Base-by-base conservation (phyloP, 2,797 vertebrate species). In the Lycodopsis pacificus region DNA sequence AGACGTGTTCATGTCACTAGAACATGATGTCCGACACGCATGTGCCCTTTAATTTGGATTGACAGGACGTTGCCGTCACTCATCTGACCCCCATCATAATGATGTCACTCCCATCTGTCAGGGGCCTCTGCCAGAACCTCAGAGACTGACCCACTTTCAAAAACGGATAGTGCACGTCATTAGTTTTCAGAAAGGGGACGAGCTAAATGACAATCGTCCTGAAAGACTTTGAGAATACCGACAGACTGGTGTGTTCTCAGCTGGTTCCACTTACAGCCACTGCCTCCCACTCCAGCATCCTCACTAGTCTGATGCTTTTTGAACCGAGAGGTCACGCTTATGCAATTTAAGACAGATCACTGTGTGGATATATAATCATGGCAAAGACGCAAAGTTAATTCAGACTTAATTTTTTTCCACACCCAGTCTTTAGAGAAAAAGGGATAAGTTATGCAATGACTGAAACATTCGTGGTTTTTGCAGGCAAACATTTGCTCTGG, bases 121-220 rank as follows among this genome's bases (percentile, higher is more conserved):
- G 66, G 79, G 73, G 87, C 80, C 78, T 49, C 62, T 84, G 75
- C 64, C 78, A 83, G 79, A 89, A 69, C 81, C 82, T 77, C 82
- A 56, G 80, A 91, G 83, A 76, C 80, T 88, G 92, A 92, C 93
- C 91, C 76, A 93, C 64, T 93, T 94, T 84, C 57, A 65, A 73
- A 86, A 83, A 71, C 44, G 32, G 51, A 79, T 80, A 65, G 73
- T 15, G 56, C 30, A 73, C 32, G 22, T 81, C 71, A 19, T 78
- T 46, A 20, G 20, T 69, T n/a, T 72, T 79, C 56, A 49, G 49
- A 82, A 73, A 76, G 64, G 17, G 65, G 73, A 42, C 17, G 40
- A 38, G 58, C 65, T 46, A 36, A 19, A 13, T 49, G 64, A 54
- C 25, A 49, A 44, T 56, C 38, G 61, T 59, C 46, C 71, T 68